phyloP scores from a whole-genome alignment of 2,797 vertebrate species.

The Columba guinea region DNA sequence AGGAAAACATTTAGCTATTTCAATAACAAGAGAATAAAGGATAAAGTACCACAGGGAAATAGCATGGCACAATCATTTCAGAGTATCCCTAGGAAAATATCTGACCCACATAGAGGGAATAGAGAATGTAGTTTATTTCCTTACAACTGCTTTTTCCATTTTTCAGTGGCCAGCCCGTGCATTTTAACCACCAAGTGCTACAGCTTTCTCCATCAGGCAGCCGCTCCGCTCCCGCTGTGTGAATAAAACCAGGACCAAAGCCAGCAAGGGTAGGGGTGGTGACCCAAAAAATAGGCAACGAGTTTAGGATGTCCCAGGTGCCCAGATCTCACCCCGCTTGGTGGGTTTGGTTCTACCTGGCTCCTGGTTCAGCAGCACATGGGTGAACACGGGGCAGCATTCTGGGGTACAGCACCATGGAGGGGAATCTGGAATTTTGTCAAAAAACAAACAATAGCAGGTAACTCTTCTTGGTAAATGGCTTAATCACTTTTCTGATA shows the following conservation, averaged over 20 bases:
- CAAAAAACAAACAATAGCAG: neutral
- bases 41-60: slow-evolving; percentile 49
- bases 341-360: neutral
- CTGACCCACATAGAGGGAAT: slow-evolving; percentile 69
- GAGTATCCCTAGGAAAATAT: slow-evolving; percentile 46
- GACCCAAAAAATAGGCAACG: neutral
- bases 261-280: neutral
- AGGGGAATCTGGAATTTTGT: neutral
- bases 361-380: neutral
- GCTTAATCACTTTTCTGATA: slow-evolving; percentile 21
- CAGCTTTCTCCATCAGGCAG: neutral
- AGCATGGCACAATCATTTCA: slow-evolving; percentile 45
- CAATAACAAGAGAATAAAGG: slow-evolving; percentile 62
- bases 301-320: neutral
- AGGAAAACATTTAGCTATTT: slow-evolving; percentile 66
- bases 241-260: neutral
- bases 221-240: neutral
- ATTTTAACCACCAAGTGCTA: neutral
- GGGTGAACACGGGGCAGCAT: accelerated
- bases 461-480: slow-evolving; percentile 12
- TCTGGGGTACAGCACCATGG: neutral
- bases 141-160: slow-evolving; percentile 23
- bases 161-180: slow-evolving; percentile 7
- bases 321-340: accelerated
- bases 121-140: slow-evolving; percentile 9